Evolutionary conservation across 2,113 vertebrate species (phyloP).

Genomic region (Oreotrochilus melanogaster): DNA sequence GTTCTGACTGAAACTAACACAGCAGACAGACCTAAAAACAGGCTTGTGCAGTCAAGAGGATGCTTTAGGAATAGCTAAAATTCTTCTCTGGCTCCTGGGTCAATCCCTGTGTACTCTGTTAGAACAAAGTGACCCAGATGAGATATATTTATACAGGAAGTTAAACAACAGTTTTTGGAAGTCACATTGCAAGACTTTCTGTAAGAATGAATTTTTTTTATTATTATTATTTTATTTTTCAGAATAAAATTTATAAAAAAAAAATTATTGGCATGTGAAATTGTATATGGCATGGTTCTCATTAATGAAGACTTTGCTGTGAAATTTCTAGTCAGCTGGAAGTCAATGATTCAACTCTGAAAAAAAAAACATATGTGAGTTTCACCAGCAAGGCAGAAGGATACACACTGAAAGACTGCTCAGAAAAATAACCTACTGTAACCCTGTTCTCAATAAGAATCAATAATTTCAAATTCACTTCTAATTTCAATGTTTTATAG

Average conservation of each 20-base stretch:
- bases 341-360: not conserved
- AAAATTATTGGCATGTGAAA: not conserved
- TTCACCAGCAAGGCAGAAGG: not conserved
- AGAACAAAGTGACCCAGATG: not conserved
- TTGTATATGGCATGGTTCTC: not conserved
- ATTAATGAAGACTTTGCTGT: not conserved
- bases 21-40: not conserved
- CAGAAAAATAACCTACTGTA: not conserved
- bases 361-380: not conserved
- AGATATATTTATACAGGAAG: not conserved
- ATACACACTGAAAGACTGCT: not conserved
- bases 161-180: not conserved
- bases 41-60: not conserved
- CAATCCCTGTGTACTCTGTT: rapidly evolving
- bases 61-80: not conserved
- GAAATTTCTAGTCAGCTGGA: not conserved
- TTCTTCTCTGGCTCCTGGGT: not conserved
- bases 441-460: not conserved
- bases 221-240: not conserved
- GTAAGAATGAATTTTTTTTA: not conserved
- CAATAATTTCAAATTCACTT: not conserved
- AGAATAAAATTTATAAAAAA: not conserved
- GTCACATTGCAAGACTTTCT: not conserved
- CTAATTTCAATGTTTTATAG: not conserved
- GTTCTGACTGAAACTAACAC: not conserved